Conservation (phyloP, 1,140 invertebrate species). For the Argopecten irradians region DNA sequence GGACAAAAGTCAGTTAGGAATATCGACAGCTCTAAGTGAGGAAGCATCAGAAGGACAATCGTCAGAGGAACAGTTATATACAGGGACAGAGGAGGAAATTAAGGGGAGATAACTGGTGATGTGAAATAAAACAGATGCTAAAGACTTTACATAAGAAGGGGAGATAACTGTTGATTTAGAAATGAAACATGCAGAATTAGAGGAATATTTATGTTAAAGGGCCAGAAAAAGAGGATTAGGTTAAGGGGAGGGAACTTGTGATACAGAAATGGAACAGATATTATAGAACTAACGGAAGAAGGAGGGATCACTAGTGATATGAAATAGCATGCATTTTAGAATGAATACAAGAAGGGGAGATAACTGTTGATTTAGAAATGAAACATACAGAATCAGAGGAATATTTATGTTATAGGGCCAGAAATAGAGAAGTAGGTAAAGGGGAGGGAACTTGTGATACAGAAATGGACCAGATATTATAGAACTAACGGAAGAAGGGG, state of each 20-base stretch:
- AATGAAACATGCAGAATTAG: too few species aligned
- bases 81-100: not conserved
- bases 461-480: too few species aligned
- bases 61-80: not conserved
- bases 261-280: too few species aligned
- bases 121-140: not conserved
- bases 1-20: not conserved
- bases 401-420: too few species aligned
- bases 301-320: not conserved
- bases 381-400: too few species aligned
- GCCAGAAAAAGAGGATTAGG: not conserved
- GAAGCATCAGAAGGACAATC: not conserved
- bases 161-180: not conserved
- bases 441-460: too few species aligned
- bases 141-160: too few species aligned
- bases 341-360: not conserved
- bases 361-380: not conserved
- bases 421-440: not conserved
- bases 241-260: too few species aligned
- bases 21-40: not conserved
- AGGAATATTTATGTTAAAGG: too few species aligned
- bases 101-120: not conserved
- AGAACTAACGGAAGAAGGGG: too few species aligned
- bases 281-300: too few species aligned
- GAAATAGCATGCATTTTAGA: not conserved